These are phyloP conservation scores for Chrysogorgia sp. DNA, from an alignment of 92 coral and sea anemone species.

Conservation along the genomic window DNA sequence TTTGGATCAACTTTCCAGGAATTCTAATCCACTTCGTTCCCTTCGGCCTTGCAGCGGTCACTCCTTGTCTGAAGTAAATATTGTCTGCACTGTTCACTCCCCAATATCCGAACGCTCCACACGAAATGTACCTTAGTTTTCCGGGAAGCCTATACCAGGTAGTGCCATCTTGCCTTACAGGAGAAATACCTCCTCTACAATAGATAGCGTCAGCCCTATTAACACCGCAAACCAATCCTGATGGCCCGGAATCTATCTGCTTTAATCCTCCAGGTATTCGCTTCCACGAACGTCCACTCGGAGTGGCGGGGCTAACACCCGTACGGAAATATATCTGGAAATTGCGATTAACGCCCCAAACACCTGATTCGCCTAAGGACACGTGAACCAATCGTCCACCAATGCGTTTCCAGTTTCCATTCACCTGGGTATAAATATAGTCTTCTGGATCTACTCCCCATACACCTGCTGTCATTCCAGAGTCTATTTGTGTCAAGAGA, in stretches of 20 bases:
- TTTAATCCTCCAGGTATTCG: constrained; percentile 10
- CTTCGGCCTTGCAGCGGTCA: background rate
- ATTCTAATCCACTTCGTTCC: constrained; percentile 28
- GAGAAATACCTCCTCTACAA: constrained; percentile 27
- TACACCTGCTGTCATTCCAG: constrained; percentile 33
- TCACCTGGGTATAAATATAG: constrained; percentile 10
- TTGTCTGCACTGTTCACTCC: constrained; percentile 7
- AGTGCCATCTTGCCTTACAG: background rate
- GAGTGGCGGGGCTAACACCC: background rate
- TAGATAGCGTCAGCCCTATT: constrained; percentile 21
- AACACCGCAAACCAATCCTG: constrained; percentile 56
- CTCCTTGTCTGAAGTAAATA: constrained; percentile 30
- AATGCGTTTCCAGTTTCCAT: constrained; percentile 12
- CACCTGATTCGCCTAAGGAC: constrained; percentile 4
- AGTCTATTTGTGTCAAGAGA: constrained; percentile 11
- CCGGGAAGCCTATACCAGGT: background rate
- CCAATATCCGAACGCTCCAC: constrained; percentile 25
- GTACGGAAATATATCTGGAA: background rate
- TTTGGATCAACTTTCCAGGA: constrained; percentile 15
- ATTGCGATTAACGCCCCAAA: constrained; percentile 10
- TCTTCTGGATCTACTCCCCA: constrained; percentile 19
- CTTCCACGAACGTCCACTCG: background rate
- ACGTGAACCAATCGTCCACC: constrained; percentile 6
- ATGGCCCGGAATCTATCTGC: constrained; percentile 53
- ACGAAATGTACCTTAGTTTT: constrained; percentile 16